Evolutionary conservation across 2,888 invertebrate genomes (phyloP).

Genomic region (Allygus modestus): DNA sequence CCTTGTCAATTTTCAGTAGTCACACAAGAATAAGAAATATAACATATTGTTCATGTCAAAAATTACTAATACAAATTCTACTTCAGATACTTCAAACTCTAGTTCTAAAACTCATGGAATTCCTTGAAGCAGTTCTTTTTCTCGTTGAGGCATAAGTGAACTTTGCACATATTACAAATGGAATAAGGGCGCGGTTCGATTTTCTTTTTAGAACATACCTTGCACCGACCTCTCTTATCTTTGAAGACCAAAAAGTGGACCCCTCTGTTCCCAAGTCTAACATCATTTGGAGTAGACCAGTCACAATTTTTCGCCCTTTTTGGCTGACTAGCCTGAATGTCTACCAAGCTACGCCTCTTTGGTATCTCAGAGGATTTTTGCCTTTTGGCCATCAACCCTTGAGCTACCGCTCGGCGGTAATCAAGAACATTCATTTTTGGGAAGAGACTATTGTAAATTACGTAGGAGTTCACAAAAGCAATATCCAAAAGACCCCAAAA

Average conservation of each 20-base stretch:
- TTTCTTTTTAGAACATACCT: slow-evolving; percentile 34
- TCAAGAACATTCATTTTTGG: slow-evolving; percentile 1
- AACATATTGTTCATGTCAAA: too few relatives aligned
- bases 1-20: too few relatives aligned
- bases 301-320: slow-evolving; percentile 45
- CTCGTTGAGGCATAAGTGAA: slow-evolving; percentile 36
- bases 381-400: slow-evolving; percentile 48
- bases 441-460: slow-evolving; percentile 21
- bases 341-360: slow-evolving; percentile 6
- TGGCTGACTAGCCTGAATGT: slow-evolving; percentile 22
- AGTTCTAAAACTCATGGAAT: slow-evolving; percentile 40
- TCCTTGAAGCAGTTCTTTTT: slow-evolving; percentile 9
- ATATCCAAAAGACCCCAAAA: slow-evolving; percentile 61
- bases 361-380: slow-evolving; percentile 21
- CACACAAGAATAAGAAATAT: too few relatives aligned
- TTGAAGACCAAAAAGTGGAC: neutral
- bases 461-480: slow-evolving; percentile 29
- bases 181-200: slow-evolving; percentile 31
- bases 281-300: slow-evolving; percentile 51
- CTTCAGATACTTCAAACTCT: too few relatives aligned
- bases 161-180: slow-evolving; percentile 47
- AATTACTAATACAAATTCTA: too few relatives aligned
- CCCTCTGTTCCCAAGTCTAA: slow-evolving; percentile 37
- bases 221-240: slow-evolving; percentile 25
- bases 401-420: slow-evolving; percentile 46